Percentiles rank a stretch among this genome's conserved stretches.
Conservation (phyloP, 2,888 invertebrate species). For the Oscheius myriophilus region DNA sequence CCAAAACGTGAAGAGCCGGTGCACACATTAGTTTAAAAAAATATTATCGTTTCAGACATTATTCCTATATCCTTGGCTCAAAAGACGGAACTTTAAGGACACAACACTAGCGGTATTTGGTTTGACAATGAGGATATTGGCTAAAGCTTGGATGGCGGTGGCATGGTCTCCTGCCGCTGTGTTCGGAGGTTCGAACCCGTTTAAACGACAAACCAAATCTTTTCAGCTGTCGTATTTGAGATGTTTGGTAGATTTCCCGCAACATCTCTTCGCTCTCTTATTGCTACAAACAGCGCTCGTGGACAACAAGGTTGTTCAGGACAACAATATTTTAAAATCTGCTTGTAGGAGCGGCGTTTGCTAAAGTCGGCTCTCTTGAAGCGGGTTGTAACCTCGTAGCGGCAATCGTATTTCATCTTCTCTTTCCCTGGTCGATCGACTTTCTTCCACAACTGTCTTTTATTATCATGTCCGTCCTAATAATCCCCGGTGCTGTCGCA, state of each 20-base stretch:
- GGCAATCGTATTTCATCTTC: slow-evolving; percentile 46
- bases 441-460: slow-evolving; percentile 54
- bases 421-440: slow-evolving; percentile 47
- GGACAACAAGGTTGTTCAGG: slow-evolving; percentile 37
- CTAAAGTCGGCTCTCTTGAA: slow-evolving; percentile 46
- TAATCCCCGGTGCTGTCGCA: slow-evolving; percentile 41
- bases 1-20: too few relatives aligned
- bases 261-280: slow-evolving; percentile 45
- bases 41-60: slow-evolving; percentile 32
- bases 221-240: slow-evolving; percentile 48
- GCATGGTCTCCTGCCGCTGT: slow-evolving; percentile 22
- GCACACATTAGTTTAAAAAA: background rate
- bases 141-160: slow-evolving; percentile 41
- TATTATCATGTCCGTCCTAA: slow-evolving; percentile 44
- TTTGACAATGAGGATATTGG: slow-evolving; percentile 38
- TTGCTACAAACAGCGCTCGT: slow-evolving; percentile 40
- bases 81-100: slow-evolving; percentile 36
- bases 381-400: slow-evolving; percentile 47
- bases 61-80: slow-evolving; percentile 45
- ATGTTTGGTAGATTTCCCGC: slow-evolving; percentile 52
- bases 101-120: slow-evolving; percentile 48
- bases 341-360: slow-evolving; percentile 46
- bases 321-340: background rate
- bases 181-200: slow-evolving; percentile 15
- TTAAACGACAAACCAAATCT: background rate